Conservation (phyloP, 2,888 invertebrate species). For the Timandra comae region DNA sequence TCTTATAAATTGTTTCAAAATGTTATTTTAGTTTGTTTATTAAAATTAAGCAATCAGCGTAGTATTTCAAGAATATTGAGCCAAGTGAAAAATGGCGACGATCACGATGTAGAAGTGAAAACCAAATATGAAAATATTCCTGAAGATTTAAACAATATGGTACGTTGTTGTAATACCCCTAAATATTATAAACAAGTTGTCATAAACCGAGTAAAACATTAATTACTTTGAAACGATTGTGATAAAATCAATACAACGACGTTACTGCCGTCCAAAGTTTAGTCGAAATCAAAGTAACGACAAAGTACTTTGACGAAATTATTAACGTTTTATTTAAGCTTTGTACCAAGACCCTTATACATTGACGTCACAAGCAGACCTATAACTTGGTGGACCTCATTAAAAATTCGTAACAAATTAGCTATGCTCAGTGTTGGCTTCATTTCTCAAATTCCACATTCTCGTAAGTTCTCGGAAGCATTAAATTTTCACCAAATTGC, state of each 20-base stretch:
- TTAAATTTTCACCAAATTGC: conserved; percentile 73
- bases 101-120: too few relatives aligned
- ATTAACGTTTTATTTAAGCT: conserved; percentile 6
- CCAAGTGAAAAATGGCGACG: too few relatives aligned
- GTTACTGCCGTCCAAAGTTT: background rate
- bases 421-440: conserved; percentile 63
- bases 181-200: too few relatives aligned
- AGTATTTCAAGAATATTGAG: too few relatives aligned
- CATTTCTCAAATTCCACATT: conserved; percentile 65
- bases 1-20: too few relatives aligned
- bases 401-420: conserved; percentile 65
- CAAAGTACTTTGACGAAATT: conserved; percentile 2
- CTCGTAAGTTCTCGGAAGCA: conserved; percentile 61
- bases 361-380: conserved; percentile 18
- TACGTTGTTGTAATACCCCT: too few relatives aligned
- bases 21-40: too few relatives aligned
- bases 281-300: too few relatives aligned
- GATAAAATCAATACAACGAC: background rate
- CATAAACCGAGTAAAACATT: background rate
- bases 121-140: too few relatives aligned
- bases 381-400: conserved; percentile 40
- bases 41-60: too few relatives aligned
- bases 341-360: conserved; percentile 2
- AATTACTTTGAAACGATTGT: conserved; percentile 1
- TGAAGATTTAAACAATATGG: too few relatives aligned